Percentiles rank a stretch among this genome's conserved stretches.
phyloP scores from a whole-genome alignment of 2,113 vertebrate species.

The Lampris megalopsis region DNA sequence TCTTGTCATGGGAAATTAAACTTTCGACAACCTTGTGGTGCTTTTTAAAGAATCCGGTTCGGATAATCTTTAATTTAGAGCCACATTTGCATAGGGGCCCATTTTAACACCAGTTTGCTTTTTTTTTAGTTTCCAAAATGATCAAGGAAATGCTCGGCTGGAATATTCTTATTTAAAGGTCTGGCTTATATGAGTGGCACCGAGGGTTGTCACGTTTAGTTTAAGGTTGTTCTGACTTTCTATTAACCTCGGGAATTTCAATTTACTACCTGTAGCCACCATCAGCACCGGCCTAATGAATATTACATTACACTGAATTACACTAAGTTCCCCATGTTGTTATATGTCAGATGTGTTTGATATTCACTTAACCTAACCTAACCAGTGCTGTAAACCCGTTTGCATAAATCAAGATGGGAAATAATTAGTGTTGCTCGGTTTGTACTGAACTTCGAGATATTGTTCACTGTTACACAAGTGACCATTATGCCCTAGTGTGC shows the following conservation, averaged over 20 bases:
- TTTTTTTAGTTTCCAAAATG: conserved; percentile 52
- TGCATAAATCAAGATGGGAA: not conserved
- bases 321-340: conserved; percentile 52
- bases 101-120: conserved; percentile 14
- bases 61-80: conserved; percentile 45
- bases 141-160: conserved; percentile 43
- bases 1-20: conserved; percentile 46
- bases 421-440: conserved; percentile 33
- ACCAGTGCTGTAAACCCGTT: conserved; percentile 24
- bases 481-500: conserved; percentile 46
- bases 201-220: conserved; percentile 48
- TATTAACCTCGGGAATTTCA: conserved; percentile 79
- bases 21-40: conserved; percentile 16
- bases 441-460: conserved; percentile 40
- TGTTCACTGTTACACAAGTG: conserved; percentile 30
- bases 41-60: not conserved
- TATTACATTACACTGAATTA: conserved; percentile 69
- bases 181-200: conserved; percentile 41
- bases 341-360: conserved; percentile 45
- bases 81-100: conserved; percentile 45
- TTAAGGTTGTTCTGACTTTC: conserved; percentile 68
- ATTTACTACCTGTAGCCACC: conserved; percentile 69
- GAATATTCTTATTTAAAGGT: conserved; percentile 48
- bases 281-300: conserved; percentile 61
- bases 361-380: conserved; percentile 35